Evolutionary conservation across 2,113 vertebrate species (phyloP), one percentile per base, ranked within the genome.

Genomic region (Nerophis lumbriciformis): DNA sequence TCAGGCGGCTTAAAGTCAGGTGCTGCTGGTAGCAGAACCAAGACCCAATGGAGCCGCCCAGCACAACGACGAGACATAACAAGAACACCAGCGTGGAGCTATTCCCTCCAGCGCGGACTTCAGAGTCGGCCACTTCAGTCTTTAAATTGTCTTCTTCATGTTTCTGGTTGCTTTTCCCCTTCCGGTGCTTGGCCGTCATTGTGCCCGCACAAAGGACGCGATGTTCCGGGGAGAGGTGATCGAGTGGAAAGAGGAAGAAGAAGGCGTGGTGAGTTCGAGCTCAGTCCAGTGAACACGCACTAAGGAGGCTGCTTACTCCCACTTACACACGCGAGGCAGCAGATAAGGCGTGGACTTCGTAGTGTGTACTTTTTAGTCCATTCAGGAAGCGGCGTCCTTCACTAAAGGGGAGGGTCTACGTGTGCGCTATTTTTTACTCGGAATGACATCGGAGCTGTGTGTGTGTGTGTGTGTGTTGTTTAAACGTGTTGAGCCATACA

Each of bases 161-260:
- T 49, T 83, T 88, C 52, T 84, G 74, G 74, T 80, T 87, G 71
- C 58, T 63, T 62, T 88, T 91, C 35, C 84, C 87, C 74, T 76
- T 90, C 4, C 90, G 85, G 59, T 90, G 88, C 67, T 86, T 89
- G 72, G 89, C 88, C 53, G 89, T 90, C 89, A 90, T 90, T n/a
- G 64, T 80, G 6, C 15, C 8, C 12, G 4, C 10, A 28, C 35
- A 71, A 45, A 80, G 82, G 76, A 86, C 83, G 84, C 77, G 47
- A 63, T 78, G 84, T 84, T 73, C 83, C 9, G 15, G 55, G 2
- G 61, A 63, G 70, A 73, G 61, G 63, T 65, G 70, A 35, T 38
- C 19, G 48, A 47, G 57, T 48, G 63, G 51, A 28, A 65, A n/a
- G n/a, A 6, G 59, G 4, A 19, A 61, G n/a, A 48, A 9, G 51